Evolutionary conservation across 2,797 vertebrate species (phyloP), one percentile per base, ranked within the genome.

Genomic region (Triplophysa yarkandensis): DNA sequence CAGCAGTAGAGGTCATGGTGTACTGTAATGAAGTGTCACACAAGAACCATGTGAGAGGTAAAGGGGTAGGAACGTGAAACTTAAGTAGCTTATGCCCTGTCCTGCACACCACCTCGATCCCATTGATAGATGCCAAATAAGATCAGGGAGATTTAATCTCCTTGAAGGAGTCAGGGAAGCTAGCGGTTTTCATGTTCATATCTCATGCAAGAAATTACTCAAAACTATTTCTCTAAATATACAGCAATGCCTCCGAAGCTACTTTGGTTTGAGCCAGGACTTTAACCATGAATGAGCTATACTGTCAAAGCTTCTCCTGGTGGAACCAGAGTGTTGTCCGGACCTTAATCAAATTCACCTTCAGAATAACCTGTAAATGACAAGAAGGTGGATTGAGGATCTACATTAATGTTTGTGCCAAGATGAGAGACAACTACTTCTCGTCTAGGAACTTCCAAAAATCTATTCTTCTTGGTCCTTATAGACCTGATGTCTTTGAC

Each of bases 21-120:
- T 66, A 57, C 62, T 66, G 11, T 57, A 52, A 55, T 64, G 34
- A 74, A 74, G 63, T 72, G 55, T 34, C 54, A 60, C 28, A 58
- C 2, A 27, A 34, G 23, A 71, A 75, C 28, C 71, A 44, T 71
- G 71, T 77, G 61, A 78, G 78, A 74, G 67, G 71, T 71, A 55
- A 78, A 74, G 39, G 55, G 63, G 46, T 44, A 19, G 44, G 57
- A 78, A 61, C 19, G n/a, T 60, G 70, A 77, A 48, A 68, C 68
- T 62, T 80, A 77, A 80, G 75, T 13, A 80, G 75, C 79, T 80
- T 80, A 77, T 34, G 36, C 34, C 14, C 41, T 23, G 43, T 50
- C 27, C 44, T 28, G n/a, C 63, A 58, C 34, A 3, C 10, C 30
- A 60, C 68, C 36, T 71, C 36, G 27, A 30, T 55, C 28, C 23